Conservation (phyloP, 2,113 vertebrate species). For the Scartelaos histophorus region DNA sequence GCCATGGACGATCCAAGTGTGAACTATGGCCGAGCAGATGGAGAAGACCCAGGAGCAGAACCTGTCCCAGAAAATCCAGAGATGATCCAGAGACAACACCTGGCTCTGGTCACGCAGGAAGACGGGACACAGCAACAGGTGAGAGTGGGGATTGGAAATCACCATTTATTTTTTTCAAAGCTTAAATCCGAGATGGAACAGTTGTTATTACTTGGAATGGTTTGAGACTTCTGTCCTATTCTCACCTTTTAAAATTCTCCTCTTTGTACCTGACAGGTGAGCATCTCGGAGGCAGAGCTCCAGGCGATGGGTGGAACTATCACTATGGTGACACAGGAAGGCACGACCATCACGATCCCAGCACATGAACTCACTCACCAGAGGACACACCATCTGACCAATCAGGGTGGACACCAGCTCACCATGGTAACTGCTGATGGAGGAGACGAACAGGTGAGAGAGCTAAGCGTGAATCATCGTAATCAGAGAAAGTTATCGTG, state of each 20-base stretch:
- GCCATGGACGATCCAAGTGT: conserved; percentile 89
- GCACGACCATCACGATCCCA: conserved; percentile 96
- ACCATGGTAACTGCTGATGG: conserved; percentile 76
- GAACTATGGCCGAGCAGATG: conserved; percentile 84
- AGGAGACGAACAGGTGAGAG: conserved; percentile 87
- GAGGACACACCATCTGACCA: conserved; percentile 86
- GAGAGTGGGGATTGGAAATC: not conserved
- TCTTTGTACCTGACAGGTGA: conserved; percentile 79
- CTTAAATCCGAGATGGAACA: no score
- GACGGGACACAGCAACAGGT: conserved; percentile 91
- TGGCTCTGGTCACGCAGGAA: conserved; percentile 95
- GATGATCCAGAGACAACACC: conserved; percentile 85
- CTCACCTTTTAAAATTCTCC: not conserved
- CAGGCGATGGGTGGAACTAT: conserved; percentile 94
- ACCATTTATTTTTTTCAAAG: no score
- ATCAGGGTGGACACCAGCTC: conserved; percentile 80
- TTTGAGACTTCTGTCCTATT: no score
- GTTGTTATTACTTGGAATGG: no score
- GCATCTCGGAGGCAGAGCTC: conserved; percentile 93
- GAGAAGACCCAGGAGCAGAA: conserved; percentile 87
- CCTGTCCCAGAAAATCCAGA: conserved; percentile 85
- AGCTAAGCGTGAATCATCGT: no score
- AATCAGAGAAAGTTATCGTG: no score
- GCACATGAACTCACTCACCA: conserved; percentile 90
- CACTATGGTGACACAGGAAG: conserved; percentile 98